A percentile compares a stretch with the other conserved stretches of the same genome.
Evolutionary conservation across 2,888 invertebrate species (phyloP).

Genomic region (Bhutanitis thaidina): DNA sequence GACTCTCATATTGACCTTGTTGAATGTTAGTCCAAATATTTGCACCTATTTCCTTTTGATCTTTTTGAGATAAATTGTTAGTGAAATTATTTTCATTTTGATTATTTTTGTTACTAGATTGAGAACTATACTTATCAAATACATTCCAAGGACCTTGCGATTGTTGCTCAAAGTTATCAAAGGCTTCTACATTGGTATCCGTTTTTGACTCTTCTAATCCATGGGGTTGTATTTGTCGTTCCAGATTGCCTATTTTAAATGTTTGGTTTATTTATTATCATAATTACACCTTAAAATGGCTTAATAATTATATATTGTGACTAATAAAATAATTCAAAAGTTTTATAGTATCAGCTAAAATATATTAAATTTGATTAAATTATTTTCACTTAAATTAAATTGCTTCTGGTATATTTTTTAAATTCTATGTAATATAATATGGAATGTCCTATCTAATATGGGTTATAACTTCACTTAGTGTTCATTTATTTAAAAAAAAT

Average conservation of each 20-base stretch:
- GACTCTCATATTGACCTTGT: background rate
- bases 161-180: constrained; percentile 26
- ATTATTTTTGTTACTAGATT: background rate
- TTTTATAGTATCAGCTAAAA: no score
- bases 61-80: background rate
- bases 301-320: no score
- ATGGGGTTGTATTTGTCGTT: constrained; percentile 20
- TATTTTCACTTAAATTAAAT: no score
- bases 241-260: constrained; percentile 21
- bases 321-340: no score
- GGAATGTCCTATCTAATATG: no score
- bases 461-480: no score
- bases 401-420: no score
- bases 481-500: no score
- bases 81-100: background rate
- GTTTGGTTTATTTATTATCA: background rate
- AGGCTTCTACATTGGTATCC: background rate
- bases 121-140: background rate
- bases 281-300: no score
- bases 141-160: constrained; percentile 15
- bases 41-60: background rate
- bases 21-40: background rate
- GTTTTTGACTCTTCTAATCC: constrained; percentile 6
- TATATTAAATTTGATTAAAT: no score
- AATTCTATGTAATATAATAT: no score